A percentile compares a stretch with the other conserved stretches of the same genome.
Conservation (phyloP, 2,113 vertebrate species). For the Semnopithecus entellus region DNA sequence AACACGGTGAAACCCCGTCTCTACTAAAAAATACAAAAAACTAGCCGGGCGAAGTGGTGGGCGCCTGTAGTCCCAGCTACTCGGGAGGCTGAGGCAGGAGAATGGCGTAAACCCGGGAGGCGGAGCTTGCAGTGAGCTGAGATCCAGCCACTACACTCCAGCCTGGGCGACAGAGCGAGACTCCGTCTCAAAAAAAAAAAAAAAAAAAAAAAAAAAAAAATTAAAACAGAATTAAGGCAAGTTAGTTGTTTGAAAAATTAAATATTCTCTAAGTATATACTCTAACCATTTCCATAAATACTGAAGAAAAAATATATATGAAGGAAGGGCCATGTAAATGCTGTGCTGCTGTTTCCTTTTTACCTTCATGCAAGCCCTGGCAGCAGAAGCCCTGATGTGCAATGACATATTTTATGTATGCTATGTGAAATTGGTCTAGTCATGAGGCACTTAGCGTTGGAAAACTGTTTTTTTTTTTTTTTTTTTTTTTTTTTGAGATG, state of each 20-base stretch:
- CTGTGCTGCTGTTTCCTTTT: neutral
- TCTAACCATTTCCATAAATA: neutral
- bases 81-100: too few relatives aligned
- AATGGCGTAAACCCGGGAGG: too few relatives aligned
- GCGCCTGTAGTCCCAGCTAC: too few relatives aligned
- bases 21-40: too few relatives aligned
- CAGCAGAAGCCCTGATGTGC: neutral
- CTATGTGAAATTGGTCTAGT: neutral
- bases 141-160: too few relatives aligned
- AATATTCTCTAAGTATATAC: neutral
- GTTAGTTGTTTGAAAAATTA: neutral
- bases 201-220: neutral
- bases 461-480: neutral
- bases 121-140: too few relatives aligned
- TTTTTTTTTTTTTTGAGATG: too few relatives aligned
- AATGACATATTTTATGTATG: neutral
- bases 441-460: neutral
- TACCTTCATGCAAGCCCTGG: too few relatives aligned
- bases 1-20: too few relatives aligned
- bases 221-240: neutral
- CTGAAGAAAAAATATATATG: neutral
- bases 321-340: neutral
- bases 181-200: too few relatives aligned
- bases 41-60: too few relatives aligned
- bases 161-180: too few relatives aligned